These are phyloP conservation scores for Cnemophilus loriae DNA, from an alignment of 2,113 vertebrate species.

Conservation along the genomic window DNA sequence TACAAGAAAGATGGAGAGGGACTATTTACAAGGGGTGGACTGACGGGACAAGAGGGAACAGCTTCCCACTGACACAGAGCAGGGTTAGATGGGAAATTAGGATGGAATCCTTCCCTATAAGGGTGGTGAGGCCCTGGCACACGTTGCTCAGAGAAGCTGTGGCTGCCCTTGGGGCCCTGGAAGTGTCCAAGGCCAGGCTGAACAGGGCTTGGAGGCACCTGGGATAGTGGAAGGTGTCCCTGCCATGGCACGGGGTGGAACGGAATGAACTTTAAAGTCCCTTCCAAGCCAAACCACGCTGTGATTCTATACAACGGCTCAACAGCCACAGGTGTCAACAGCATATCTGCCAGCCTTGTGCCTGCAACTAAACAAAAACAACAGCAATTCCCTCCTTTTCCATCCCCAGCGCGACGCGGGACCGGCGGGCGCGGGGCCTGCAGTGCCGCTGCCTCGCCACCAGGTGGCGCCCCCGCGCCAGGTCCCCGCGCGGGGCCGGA, in stretches of 20 bases:
- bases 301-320: background rate
- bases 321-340: background rate
- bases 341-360: rapidly evolving
- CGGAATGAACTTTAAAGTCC: background rate
- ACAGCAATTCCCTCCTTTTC: rapidly evolving
- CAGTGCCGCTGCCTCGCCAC: background rate
- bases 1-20: background rate
- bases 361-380: background rate
- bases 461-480: background rate
- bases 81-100: background rate
- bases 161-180: background rate
- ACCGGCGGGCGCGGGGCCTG: background rate
- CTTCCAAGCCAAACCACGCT: background rate
- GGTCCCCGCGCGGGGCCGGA: background rate
- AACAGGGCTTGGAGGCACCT: rapidly evolving
- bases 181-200: rapidly evolving
- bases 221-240: background rate
- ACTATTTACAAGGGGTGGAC: background rate
- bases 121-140: background rate
- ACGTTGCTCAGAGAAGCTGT: background rate
- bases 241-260: background rate
- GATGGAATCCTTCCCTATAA: background rate
- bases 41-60: background rate
- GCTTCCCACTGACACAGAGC: background rate
- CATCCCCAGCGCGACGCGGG: rapidly evolving